Percentiles rank a stretch among this genome's conserved stretches.
Evolutionary conservation across 2,113 vertebrate genomes (phyloP).

Genomic region (Platysteira castanea): DNA sequence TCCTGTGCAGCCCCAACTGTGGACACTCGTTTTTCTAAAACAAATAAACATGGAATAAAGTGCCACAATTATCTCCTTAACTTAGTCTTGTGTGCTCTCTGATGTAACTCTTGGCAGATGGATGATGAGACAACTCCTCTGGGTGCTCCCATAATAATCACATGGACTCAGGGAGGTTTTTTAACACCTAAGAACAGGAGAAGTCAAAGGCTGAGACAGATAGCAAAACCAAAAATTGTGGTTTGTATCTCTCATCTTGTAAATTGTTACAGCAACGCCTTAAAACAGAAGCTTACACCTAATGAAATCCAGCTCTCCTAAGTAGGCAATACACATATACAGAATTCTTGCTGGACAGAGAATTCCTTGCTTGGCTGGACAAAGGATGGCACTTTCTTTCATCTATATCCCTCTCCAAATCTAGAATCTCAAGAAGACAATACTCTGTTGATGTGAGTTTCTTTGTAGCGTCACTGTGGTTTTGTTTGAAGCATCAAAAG

Average conservation of each 20-base stretch:
- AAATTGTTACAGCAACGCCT: background rate
- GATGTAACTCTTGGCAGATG: background rate
- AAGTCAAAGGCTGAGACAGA: background rate
- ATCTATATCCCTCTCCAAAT: background rate
- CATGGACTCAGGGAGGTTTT: background rate
- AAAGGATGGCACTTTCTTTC: background rate
- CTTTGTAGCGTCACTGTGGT: background rate
- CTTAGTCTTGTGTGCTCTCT: background rate
- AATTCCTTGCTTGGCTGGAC: background rate
- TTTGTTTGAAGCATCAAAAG: background rate
- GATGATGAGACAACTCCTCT: background rate
- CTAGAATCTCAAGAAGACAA: background rate
- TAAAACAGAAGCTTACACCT: background rate
- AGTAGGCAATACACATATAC: fast-evolving
- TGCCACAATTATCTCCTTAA: background rate
- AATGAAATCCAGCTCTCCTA: background rate
- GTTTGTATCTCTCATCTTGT: background rate
- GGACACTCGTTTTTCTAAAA: background rate
- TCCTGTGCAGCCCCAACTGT: background rate
- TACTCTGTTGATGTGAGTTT: background rate
- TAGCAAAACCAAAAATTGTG: background rate
- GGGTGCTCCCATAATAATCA: background rate
- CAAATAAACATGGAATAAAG: background rate
- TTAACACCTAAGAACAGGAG: background rate
- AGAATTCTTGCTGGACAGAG: background rate